Evolutionary conservation across 2,113 vertebrate genomes (phyloP).

Genomic region (Chamaea fasciata): DNA sequence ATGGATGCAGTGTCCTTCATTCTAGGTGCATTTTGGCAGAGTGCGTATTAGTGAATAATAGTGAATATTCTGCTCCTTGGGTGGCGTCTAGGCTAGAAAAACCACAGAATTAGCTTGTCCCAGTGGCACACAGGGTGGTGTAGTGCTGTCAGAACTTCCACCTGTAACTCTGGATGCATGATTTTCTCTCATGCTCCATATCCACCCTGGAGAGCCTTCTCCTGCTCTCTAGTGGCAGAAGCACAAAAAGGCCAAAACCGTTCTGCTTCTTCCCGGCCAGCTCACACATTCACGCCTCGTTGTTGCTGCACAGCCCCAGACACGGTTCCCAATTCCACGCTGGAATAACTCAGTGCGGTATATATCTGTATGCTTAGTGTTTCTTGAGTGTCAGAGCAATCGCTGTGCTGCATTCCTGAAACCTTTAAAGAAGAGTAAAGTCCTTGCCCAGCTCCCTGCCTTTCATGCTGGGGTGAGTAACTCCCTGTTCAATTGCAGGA

Average conservation of each 20-base stretch:
- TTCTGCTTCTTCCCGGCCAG: neutral
- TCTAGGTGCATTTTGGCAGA: neutral
- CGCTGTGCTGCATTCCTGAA: neutral
- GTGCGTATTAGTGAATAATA: too few relatives aligned
- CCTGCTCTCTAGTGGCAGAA: conserved; percentile 40
- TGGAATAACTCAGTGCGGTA: neutral
- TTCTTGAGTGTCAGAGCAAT: neutral
- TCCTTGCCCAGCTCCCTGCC: neutral
- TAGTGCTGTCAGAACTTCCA: neutral
- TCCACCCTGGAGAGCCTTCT: neutral
- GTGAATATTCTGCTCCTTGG: neutral
- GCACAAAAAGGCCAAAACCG: neutral
- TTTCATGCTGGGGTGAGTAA: neutral
- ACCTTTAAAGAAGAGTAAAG: neutral
- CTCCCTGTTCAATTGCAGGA: neutral
- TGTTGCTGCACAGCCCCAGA: neutral
- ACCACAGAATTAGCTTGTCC: neutral
- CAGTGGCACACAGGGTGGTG: neutral
- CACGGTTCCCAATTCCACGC: neutral
- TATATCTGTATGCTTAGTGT: neutral
- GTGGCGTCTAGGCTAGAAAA: neutral
- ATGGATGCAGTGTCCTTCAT: neutral
- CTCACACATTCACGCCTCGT: rapidly evolving
- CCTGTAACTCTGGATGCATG: neutral
- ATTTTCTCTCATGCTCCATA: neutral